phyloP scores from a whole-genome alignment of 2,113 vertebrate species.

The Excalfactoria chinensis region DNA sequence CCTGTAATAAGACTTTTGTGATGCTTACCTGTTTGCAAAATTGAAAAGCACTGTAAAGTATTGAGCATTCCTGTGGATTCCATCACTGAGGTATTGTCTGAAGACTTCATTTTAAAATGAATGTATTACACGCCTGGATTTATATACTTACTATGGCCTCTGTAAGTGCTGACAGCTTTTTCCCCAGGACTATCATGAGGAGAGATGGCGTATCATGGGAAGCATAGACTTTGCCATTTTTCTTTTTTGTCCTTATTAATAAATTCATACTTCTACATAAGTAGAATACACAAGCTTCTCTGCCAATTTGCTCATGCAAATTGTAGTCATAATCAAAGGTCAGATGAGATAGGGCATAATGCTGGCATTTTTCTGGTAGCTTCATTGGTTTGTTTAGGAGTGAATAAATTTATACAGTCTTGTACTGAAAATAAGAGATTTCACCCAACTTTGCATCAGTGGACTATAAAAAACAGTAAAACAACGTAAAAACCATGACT shows the following conservation, averaged over 20 bases:
- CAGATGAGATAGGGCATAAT: neutral
- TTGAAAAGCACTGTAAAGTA: neutral
- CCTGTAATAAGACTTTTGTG: neutral
- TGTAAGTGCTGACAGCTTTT: neutral
- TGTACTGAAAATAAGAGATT: neutral
- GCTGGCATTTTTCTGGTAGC: neutral
- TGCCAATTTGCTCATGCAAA: neutral
- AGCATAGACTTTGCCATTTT: neutral
- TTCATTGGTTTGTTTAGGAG: neutral
- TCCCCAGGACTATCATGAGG: neutral
- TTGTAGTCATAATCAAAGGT: neutral
- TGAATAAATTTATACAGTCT: neutral
- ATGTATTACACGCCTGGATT: neutral
- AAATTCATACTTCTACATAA: neutral
- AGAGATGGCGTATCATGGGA: neutral
- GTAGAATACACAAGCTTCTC: neutral
- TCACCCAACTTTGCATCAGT: neutral
- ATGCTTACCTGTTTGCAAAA: neutral
- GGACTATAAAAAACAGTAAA: neutral
- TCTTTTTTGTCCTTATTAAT: neutral
- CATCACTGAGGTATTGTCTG: neutral
- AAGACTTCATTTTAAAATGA: conserved; percentile 7
- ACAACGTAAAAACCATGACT: neutral
- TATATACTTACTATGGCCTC: neutral
- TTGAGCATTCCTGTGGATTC: neutral